Evolutionary conservation across 2,797 vertebrate species (phyloP).

Genomic region (Halcyon smyrnensis): DNA sequence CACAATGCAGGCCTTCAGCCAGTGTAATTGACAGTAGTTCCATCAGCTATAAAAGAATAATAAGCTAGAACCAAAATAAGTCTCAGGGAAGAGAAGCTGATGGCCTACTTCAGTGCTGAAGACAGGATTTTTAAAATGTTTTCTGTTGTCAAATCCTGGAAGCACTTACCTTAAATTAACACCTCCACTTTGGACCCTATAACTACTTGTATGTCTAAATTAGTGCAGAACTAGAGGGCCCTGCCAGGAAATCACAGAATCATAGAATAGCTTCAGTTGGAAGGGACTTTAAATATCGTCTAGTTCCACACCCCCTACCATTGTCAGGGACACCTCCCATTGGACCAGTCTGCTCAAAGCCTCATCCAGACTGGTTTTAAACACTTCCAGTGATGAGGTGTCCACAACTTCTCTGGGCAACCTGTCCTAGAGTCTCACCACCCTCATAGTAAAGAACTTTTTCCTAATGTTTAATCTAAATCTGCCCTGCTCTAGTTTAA

Average conservation of each 20-base stretch:
- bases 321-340: too few species aligned
- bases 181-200: accelerated
- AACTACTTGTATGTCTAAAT: neutral
- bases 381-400: too few species aligned
- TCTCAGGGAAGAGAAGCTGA: neutral
- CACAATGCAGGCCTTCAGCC: neutral
- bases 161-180: neutral
- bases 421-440: too few species aligned
- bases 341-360: too few species aligned
- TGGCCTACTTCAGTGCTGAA: neutral
- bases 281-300: too few species aligned
- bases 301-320: too few species aligned
- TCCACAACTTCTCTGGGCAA: too few species aligned
- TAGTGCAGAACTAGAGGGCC: neutral
- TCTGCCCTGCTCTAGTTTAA: too few species aligned
- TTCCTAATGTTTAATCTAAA: too few species aligned
- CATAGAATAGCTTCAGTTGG: too few species aligned
- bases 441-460: too few species aligned
- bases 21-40: neutral
- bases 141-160: neutral
- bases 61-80: neutral
- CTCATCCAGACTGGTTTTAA: too few species aligned
- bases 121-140: neutral
- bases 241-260: neutral
- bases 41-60: neutral